Percentiles rank a stretch among this genome's conserved stretches.
These are phyloP conservation scores for Hyaena hyaena DNA, from an alignment of 2,113 vertebrate genomes.

Conservation along the genomic window DNA sequence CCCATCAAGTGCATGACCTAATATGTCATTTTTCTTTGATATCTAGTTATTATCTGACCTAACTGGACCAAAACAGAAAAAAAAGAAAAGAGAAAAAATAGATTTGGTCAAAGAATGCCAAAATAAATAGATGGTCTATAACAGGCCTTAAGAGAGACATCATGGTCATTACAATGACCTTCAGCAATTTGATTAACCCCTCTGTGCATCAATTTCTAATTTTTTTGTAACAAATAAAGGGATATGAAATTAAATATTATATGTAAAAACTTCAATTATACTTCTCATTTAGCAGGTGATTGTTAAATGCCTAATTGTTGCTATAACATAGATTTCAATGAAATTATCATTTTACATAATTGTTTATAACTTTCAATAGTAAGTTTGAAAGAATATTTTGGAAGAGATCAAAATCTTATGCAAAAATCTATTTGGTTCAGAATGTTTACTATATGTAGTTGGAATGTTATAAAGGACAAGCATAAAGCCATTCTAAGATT, in stretches of 20 bases:
- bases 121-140: not conserved
- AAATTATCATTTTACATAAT: not conserved
- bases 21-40: slow-evolving; percentile 28
- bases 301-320: not conserved
- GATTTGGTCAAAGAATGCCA: not conserved
- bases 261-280: not conserved
- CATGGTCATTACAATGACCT: not conserved
- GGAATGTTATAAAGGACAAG: not conserved
- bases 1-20: not conserved
- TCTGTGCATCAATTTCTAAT: not conserved
- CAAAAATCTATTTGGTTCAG: not conserved
- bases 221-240: not conserved
- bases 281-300: not conserved
- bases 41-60: not conserved
- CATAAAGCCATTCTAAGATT: not conserved
- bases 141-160: not conserved
- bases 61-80: not conserved
- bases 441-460: not conserved
- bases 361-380: not conserved
- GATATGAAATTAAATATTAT: not conserved
- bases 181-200: not conserved
- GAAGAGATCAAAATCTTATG: not conserved
- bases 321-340: not conserved
- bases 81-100: not conserved
- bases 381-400: slow-evolving; percentile 34